Percentiles rank a stretch among this genome's conserved stretches.
These are phyloP conservation scores for Lysiphlebus fabarum DNA, from an alignment of 1,140 invertebrate genomes.

Conservation along the genomic window DNA sequence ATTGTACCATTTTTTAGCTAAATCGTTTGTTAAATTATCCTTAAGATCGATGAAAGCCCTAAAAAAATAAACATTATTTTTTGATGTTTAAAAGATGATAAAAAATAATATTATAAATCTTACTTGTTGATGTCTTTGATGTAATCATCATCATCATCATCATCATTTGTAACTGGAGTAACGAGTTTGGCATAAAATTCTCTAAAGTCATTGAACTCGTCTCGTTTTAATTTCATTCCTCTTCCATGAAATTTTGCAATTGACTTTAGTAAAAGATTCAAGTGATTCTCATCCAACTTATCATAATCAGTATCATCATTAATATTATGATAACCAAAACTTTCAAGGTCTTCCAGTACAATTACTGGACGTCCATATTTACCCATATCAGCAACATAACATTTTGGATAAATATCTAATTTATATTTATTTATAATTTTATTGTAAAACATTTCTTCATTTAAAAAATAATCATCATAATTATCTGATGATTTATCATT, in stretches of 20 bases:
- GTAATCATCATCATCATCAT: conserved; percentile 14
- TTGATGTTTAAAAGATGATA: too few species aligned
- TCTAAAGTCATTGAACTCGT: conserved; percentile 31
- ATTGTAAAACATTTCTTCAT: conserved; percentile 47
- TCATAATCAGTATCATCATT: conserved; percentile 16
- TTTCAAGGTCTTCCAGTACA: conserved; percentile 42
- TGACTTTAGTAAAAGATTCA: conserved; percentile 32
- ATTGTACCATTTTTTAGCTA: conserved; percentile 15
- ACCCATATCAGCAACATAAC: conserved; percentile 42
- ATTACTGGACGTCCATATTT: conserved; percentile 41
- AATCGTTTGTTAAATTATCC: background rate
- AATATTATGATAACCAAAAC: conserved; percentile 28
- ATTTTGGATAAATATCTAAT: conserved; percentile 34
- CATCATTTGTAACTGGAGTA: conserved; percentile 7
- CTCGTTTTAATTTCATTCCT: conserved; percentile 33
- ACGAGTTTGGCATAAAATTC: conserved; percentile 36
- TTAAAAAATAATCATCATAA: conserved; percentile 31
- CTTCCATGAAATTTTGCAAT: conserved; percentile 41
- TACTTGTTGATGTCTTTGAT: conserved; percentile 24
- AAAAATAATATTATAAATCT: background rate
- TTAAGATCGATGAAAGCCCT: background rate
- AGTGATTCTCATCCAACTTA: conserved; percentile 34
- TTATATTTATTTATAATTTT: conserved; percentile 35
- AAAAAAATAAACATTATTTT: too few species aligned
- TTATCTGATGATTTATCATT: background rate